These are phyloP conservation scores for Akabosia matsudoensis DNA, from an alignment of 1,140 invertebrate species.

Conservation along the genomic window DNA sequence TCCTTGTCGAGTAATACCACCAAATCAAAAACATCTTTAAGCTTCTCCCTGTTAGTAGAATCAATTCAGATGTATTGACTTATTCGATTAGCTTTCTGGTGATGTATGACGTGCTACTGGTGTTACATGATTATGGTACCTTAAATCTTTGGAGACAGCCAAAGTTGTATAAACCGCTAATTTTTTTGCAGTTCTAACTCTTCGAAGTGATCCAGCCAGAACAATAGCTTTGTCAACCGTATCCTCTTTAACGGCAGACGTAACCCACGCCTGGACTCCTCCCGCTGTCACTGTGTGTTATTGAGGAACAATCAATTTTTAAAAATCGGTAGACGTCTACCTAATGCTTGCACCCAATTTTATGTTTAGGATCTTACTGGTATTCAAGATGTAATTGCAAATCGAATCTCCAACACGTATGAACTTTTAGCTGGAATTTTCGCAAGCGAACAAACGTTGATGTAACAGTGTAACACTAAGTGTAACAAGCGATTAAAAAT, in stretches of 20 bases:
- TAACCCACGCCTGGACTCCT: neutral
- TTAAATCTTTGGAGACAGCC: neutral
- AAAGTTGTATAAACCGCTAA: neutral
- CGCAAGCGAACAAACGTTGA: no score
- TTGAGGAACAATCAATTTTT: no score
- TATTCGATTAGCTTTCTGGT: neutral
- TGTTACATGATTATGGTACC: neutral
- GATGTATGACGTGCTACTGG: neutral
- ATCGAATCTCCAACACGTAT: no score
- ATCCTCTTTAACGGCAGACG: neutral
- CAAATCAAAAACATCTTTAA: conserved; percentile 2
- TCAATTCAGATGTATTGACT: neutral
- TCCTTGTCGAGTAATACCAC: neutral
- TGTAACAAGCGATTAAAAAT: no score
- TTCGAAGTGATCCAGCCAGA: neutral
- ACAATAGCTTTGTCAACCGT: neutral
- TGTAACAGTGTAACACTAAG: no score
- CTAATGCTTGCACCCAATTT: no score
- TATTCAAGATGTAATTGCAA: no score
- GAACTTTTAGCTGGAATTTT: no score
- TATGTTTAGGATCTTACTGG: no score
- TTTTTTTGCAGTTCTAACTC: neutral
- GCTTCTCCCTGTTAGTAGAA: neutral
- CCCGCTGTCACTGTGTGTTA: no score
- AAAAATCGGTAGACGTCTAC: no score